phyloP scores from a whole-genome alignment of 2,797 vertebrate species.

The Rhynchotus rufescens region DNA sequence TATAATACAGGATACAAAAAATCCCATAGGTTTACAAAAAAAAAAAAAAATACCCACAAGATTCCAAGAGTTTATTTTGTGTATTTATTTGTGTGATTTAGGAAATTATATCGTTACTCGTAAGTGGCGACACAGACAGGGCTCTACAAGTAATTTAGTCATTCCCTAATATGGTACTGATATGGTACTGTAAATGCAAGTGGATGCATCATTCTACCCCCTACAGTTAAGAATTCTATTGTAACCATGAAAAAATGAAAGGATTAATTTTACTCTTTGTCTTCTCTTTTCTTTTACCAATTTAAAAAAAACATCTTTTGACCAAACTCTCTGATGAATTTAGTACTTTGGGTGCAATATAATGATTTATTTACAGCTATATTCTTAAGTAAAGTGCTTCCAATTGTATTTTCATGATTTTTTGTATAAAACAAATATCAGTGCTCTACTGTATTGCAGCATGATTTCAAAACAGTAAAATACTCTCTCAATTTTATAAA shows the following conservation, averaged over 20 bases:
- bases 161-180: constrained; percentile 82
- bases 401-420: fast-evolving
- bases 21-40: neutral
- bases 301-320: constrained; percentile 68
- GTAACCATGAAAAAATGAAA: constrained; percentile 72
- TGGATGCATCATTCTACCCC: constrained; percentile 80
- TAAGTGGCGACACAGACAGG: constrained; percentile 78
- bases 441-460: neutral
- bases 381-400: constrained; percentile 61
- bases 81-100: constrained; percentile 81
- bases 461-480: neutral
- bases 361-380: constrained; percentile 75
- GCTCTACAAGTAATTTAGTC: constrained; percentile 81
- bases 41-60: neutral
- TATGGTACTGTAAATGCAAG: constrained; percentile 80
- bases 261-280: constrained; percentile 78
- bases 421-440: neutral
- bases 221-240: constrained; percentile 79
- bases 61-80: constrained; percentile 72
- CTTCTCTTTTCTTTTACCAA: constrained; percentile 73
- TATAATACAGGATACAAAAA: constrained; percentile 23
- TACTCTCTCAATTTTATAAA: neutral
- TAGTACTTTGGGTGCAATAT: constrained; percentile 60
- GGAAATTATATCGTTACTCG: constrained; percentile 85
- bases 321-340: constrained; percentile 75